Base-by-base conservation (phyloP, 2,888 invertebrate genomes). In the Cryptus armator region DNA sequence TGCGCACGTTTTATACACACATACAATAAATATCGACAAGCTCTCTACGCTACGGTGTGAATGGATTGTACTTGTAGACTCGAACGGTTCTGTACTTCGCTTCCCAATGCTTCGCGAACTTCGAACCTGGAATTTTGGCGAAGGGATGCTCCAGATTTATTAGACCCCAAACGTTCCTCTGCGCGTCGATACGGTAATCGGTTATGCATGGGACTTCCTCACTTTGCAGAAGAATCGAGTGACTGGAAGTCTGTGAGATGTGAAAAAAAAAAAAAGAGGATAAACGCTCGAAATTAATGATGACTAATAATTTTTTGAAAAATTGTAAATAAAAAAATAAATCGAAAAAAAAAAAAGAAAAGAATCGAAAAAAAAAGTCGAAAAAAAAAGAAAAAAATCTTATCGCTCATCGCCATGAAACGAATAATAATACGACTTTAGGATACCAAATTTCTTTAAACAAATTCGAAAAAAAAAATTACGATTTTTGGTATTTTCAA, bases 191-290 rank as follows among this genome's bases (percentile, higher is more conserved):
- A 5, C 81, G 67, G 59, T 91, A 91, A 84, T 91, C 90, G 24
- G 88, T 91, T 76, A 91, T 88, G 66, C 89, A 90, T 7, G 89
- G 90, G 24, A 89, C 87, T 46, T 87, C 78, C 56, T 90, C 87
- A 12, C 86, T 88, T 82, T 92, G 92, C n/a, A 91, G 70, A 62
- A 90, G 88, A 46, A 92, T 87, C 19, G 88, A 68, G 68, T 92
- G 91, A 72, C 87, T 87, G 43, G 89, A 89, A 7, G 91, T 90
- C 89, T 90, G 70, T 37, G 87, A 87, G 44, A 51, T 59, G 46
- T 67, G 75, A 70, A 48, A 9, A n/a, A 56, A 12, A 48, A 48
- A 48, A 48, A 12, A 48, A 12, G 48, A 3, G 48, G 10, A 3
- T 1, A 10, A 48, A 48, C 3, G 48, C 2, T 37, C 37, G 37